A percentile compares a stretch with the other conserved stretches of the same genome.
These are phyloP conservation scores for Bos javanicus DNA, from an alignment of 2,113 vertebrate genomes.

Conservation along the genomic window DNA sequence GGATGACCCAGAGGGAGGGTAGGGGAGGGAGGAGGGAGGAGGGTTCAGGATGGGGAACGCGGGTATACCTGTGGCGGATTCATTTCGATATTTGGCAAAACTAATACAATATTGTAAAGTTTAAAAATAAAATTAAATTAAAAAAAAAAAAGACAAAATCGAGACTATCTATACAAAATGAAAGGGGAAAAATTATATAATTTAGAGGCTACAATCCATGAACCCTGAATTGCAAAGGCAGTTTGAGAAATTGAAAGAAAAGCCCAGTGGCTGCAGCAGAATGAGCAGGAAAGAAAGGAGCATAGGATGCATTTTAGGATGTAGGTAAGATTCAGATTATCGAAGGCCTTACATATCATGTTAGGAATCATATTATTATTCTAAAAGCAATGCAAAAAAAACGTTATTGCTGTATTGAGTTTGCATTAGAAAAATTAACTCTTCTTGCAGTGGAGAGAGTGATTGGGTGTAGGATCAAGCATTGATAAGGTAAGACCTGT, in stretches of 20 bases:
- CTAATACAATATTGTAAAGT: too few species aligned
- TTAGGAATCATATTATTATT: not conserved
- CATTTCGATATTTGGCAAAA: too few species aligned
- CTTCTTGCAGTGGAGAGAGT: not conserved
- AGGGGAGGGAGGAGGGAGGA: too few species aligned
- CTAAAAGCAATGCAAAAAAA: not conserved
- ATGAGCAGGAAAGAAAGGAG: not conserved
- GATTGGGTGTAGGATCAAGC: not conserved
- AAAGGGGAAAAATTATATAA: not conserved
- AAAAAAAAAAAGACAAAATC: not conserved
- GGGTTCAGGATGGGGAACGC: too few species aligned
- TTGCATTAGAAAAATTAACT: not conserved
- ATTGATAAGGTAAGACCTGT: not conserved
- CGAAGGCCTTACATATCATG: not conserved
- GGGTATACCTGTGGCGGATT: too few species aligned
- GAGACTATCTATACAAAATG: not conserved
- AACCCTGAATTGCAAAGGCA: not conserved
- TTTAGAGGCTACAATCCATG: not conserved
- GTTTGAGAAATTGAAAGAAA: not conserved
- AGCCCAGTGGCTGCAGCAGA: not conserved
- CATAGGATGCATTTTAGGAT: not conserved
- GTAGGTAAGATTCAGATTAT: not conserved
- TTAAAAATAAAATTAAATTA: too few species aligned
- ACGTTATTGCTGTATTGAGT: accelerated
- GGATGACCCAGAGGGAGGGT: too few species aligned